Base-by-base conservation (phyloP, 2,113 vertebrate genomes). In the Suncus etruscus region DNA sequence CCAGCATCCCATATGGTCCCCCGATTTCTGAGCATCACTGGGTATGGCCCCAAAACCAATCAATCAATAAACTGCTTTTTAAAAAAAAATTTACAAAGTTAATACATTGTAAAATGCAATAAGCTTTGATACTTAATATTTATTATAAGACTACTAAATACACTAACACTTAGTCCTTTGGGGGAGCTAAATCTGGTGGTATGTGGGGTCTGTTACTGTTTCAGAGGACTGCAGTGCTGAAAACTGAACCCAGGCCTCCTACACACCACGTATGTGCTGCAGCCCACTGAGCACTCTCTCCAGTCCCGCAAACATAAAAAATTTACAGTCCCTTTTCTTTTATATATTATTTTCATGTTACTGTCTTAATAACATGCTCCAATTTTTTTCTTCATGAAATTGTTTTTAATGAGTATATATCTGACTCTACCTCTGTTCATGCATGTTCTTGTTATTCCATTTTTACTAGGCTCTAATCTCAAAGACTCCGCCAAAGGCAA, bases 311-410 rank as follows among this genome's bases (percentile, higher is more conserved):
- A 50, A 90, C 11, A 69, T 29, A 74, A 39, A 18, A 85, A 87
- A 69, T 80, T 86, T 77, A 78, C 58, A 86, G 50, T 92, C 86
- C 61, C 32, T 65, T 65, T 70, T 70, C 70, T 18, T 15, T 88
- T 86, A 25, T 22, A 27, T 93, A 9, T 83, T 68, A 66, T 75
- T 93, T 91, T 94, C 72, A 75, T 83, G n/a, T 91, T 75, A 48
- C 6, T 77, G 27, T 74, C n/a, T 76, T 83, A 24, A 83, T 65
- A 91, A 45, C 20, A 58, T 87, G 39, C 15, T 89, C 32, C 51
- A 87, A 29, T 68, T 3, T 8, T 3, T 82, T 1, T 14, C 68
- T 69, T 14, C 10, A 88, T 87, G 69, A 91, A 25, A 72, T 85
- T 47, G 14, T 86, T 29, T 65, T 65, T 80, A 83, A 81, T 86